Base-by-base conservation (phyloP, 2,888 invertebrate genomes). In the Chymomyza amoena region DNA sequence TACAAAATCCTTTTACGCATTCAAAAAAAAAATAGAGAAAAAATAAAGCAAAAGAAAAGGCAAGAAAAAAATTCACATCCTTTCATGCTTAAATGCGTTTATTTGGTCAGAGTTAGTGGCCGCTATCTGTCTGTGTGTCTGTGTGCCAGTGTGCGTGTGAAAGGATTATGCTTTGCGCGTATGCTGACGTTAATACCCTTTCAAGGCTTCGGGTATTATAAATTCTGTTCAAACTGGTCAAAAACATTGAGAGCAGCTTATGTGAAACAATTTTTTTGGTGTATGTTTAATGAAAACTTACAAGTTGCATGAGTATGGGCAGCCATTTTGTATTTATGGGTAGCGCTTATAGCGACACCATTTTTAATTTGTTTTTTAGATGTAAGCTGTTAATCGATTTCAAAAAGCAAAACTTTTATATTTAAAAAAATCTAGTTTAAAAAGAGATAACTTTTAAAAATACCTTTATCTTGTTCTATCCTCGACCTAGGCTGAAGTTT, bases 1-100 rank as follows among this genome's bases (percentile, higher is more conserved):
- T 77, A 81, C 81, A 70, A 87, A 84, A 85, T 84, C 83, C 87
- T 81, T 79, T 80, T 80, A 76, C 76, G 75, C 68, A 73, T 79
- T 70, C 77, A 77, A 66, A 74, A 77, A 75, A 75, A 5, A 18
- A 61, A 36, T n/a, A n/a, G n/a, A 15, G 15, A 13, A 15, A 39
- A 54, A 39, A 28, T 69, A 68, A 57, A 64, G 59, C 36, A 71
- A 62, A 65, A 66, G 32, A 6, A 32, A 45, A 54, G 65, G 18
- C 18, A 67, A 59, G 57, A 60, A 66, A 60, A 69, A 74, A 60
- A 82, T 76, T 75, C 74, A 72, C 75, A 76, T 78, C 84, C 87
- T 84, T 85, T 85, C 76, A 85, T 83, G 87, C 70, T 70, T 79
- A 80, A 86, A 78, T 85, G 87, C 80, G 76, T 78, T 82, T 73